phyloP scores from a whole-genome alignment of 2,797 vertebrate genomes.

The Pantherophis vulpinus region DNA sequence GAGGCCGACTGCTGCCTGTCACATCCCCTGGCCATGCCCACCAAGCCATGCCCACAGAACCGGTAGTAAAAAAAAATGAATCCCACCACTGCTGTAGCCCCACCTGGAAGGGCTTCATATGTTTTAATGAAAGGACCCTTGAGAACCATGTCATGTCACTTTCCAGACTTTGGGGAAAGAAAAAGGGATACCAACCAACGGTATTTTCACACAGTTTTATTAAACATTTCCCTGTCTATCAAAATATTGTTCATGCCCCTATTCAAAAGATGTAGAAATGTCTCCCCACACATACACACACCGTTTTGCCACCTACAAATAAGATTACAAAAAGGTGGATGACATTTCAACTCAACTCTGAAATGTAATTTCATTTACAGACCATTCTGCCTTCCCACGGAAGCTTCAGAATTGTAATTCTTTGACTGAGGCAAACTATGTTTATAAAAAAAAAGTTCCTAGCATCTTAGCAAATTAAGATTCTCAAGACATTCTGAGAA shows the following conservation, averaged over 20 bases:
- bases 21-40: too few relatives aligned
- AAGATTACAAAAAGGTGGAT: neutral
- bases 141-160: neutral
- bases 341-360: neutral
- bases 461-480: neutral
- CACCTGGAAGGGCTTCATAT: neutral
- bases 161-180: neutral
- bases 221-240: neutral
- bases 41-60: too few relatives aligned
- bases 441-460: neutral
- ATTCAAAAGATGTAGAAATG: neutral
- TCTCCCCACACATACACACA: too few relatives aligned
- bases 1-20: too few relatives aligned
- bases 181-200: neutral
- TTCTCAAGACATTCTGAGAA: neutral
- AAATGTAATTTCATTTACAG: neutral
- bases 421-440: neutral
- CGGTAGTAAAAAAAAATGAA: too few relatives aligned
- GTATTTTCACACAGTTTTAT: neutral
- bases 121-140: neutral
- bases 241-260: neutral
- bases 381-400: neutral
- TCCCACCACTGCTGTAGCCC: neutral
- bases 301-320: neutral
- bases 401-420: neutral